phyloP scores from a whole-genome alignment of 2,888 invertebrate species.

The Cartodere bifasciata region DNA sequence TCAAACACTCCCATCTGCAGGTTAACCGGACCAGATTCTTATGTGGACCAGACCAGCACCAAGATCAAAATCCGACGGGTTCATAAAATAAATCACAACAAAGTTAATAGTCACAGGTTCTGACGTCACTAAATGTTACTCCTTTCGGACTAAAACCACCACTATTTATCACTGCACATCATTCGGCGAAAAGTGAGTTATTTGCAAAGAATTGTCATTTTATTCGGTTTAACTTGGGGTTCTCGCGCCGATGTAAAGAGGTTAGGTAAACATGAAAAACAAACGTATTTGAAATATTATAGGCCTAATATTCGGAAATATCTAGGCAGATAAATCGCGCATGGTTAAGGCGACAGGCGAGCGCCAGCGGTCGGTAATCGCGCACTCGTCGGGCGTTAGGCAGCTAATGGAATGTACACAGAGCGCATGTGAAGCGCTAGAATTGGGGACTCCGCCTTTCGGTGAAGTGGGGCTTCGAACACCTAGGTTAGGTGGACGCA shows the following conservation, averaged over 20 bases:
- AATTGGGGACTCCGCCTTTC: conserved; percentile 23
- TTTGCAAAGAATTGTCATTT: too few species aligned
- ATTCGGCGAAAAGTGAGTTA: too few species aligned
- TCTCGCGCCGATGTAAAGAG: too few species aligned
- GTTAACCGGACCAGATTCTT: conserved; percentile 33
- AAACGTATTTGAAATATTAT: conserved; percentile 1
- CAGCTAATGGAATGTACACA: conserved; percentile 18
- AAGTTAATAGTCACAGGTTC: too few species aligned
- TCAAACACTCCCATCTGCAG: conserved; percentile 88
- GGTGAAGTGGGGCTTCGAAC: conserved; percentile 23
- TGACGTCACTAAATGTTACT: not conserved
- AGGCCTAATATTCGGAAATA: conserved; percentile 5
- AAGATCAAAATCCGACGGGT: conserved; percentile 31
- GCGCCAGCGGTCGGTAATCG: conserved; percentile 20
- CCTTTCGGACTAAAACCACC: not conserved
- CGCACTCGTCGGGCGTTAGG: conserved; percentile 29
- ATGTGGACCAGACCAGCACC: conserved; percentile 18
- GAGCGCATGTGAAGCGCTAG: conserved; percentile 27
- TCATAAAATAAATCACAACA: too few species aligned
- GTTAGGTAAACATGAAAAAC: not conserved
- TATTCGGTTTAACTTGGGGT: too few species aligned
- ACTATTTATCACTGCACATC: not conserved
- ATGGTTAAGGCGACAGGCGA: conserved; percentile 22
- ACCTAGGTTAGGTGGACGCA: conserved; percentile 19
- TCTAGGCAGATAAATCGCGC: conserved; percentile 17